Percentiles rank a stretch among this genome's conserved stretches.
These are phyloP conservation scores for Drosophila auraria DNA, from an alignment of 1,140 invertebrate species.

Conservation along the genomic window DNA sequence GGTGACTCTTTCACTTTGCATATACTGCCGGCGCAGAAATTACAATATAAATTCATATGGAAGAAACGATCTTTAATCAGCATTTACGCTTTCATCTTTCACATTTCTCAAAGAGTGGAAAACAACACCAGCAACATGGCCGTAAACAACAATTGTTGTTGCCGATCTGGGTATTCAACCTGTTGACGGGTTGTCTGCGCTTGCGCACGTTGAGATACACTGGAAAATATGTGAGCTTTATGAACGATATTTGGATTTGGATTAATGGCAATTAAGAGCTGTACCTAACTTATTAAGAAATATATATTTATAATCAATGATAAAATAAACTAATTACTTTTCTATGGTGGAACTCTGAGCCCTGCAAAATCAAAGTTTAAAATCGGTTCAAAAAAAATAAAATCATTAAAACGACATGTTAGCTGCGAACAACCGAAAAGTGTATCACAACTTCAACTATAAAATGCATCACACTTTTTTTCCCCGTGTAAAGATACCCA, in stretches of 20 bases:
- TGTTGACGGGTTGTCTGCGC: constrained; percentile 45
- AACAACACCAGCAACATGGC: constrained; percentile 53
- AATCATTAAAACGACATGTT: not conserved
- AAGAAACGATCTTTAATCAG: constrained; percentile 80
- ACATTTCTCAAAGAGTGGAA: constrained; percentile 74
- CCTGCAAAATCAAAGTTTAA: not conserved
- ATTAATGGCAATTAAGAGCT: no score
- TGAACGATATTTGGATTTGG: no score
- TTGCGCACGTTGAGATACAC: constrained; percentile 33
- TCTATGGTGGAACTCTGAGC: rapidly evolving
- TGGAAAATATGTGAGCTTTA: no score
- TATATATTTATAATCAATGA: not conserved
- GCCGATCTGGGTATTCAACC: constrained; percentile 32
- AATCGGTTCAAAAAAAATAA: not conserved
- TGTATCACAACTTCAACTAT: not conserved
- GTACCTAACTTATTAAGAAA: no score
- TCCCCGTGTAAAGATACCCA: constrained; percentile 11
- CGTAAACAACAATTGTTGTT: constrained; percentile 58
- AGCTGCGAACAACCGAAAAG: no score
- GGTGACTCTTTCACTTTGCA: constrained; percentile 71
- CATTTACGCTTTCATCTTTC: constrained; percentile 80
- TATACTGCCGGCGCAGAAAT: constrained; percentile 51
- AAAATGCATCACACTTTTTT: not conserved
- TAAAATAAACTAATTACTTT: not conserved
- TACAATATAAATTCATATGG: constrained; percentile 73